These are phyloP conservation scores for Amblyopsis hoosieri DNA, from an alignment of 2,797 vertebrate genomes.

Conservation along the genomic window DNA sequence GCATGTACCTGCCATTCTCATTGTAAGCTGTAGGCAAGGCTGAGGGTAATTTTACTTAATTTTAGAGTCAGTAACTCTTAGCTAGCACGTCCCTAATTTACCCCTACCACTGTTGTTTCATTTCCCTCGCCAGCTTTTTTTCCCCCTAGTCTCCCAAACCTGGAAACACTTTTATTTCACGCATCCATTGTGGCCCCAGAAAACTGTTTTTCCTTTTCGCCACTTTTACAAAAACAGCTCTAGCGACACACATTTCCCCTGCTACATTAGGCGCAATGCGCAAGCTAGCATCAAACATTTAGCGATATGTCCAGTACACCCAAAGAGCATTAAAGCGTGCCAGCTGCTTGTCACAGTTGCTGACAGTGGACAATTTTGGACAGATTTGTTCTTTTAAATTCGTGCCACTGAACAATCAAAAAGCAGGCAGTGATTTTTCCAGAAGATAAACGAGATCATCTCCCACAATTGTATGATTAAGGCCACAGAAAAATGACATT, in stretches of 20 bases:
- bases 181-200: conserved; percentile 39
- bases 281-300: conserved; percentile 62
- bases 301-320: conserved; percentile 44
- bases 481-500: conserved; percentile 38
- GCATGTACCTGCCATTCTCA: conserved; percentile 61
- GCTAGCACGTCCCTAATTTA: conserved; percentile 38
- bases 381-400: conserved; percentile 51
- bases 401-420: conserved; percentile 32
- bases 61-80: conserved; percentile 62
- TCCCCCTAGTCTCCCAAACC: conserved; percentile 30
- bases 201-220: conserved; percentile 30
- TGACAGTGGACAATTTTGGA: conserved; percentile 47
- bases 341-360: conserved; percentile 37
- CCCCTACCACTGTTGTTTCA: conserved; percentile 40
- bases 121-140: conserved; percentile 14
- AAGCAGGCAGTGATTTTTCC: conserved; percentile 17
- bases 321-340: conserved; percentile 40
- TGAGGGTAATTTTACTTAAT: conserved; percentile 58
- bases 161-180: conserved; percentile 57
- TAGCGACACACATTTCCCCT: conserved; percentile 48
- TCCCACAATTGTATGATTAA: conserved; percentile 47
- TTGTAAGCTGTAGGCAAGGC: conserved; percentile 51
- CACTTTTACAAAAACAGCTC: conserved; percentile 30
- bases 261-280: conserved; percentile 51
- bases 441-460: conserved; percentile 27